Conservation (phyloP, 2,888 invertebrate species). For the Agonopterix arenella region DNA sequence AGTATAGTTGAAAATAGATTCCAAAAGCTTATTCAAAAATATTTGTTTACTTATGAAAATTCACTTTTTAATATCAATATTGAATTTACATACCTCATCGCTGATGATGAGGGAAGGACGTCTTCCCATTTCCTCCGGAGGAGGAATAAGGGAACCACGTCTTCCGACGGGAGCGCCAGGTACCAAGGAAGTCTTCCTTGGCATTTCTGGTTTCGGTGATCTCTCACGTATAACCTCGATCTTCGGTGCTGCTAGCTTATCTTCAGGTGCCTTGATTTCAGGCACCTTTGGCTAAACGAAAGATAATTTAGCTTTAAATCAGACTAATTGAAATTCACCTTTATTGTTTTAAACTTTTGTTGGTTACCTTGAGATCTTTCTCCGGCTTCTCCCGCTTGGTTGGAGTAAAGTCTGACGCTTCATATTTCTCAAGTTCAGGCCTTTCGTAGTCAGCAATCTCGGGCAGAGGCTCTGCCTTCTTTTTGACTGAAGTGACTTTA, state of each 20-base stretch:
- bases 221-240: slow-evolving; percentile 92
- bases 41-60: slow-evolving; percentile 7
- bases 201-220: slow-evolving; percentile 79
- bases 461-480: slow-evolving; percentile 77
- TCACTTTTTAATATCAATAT: slow-evolving; percentile 10
- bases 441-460: slow-evolving; percentile 86
- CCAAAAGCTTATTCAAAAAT: slow-evolving; percentile 16
- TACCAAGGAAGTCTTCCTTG: slow-evolving; percentile 84
- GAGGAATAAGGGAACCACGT: slow-evolving; percentile 92
- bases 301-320: too few species aligned
- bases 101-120: slow-evolving; percentile 94
- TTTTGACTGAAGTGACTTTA: slow-evolving; percentile 61
- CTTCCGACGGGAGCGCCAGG: slow-evolving; percentile 70
- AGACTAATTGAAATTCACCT: too few species aligned
- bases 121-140: slow-evolving; percentile 90
- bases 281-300: slow-evolving; percentile 69
- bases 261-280: slow-evolving; percentile 82
- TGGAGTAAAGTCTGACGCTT: slow-evolving; percentile 73
- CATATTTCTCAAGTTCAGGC: slow-evolving; percentile 83
- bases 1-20: slow-evolving; percentile 12
- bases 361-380: slow-evolving; percentile 38
- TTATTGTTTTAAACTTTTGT: too few species aligned
- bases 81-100: slow-evolving; percentile 87
- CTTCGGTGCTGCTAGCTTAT: slow-evolving; percentile 81
- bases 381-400: slow-evolving; percentile 69